These are phyloP conservation scores for Drosophila gunungcola DNA, from an alignment of 1,140 invertebrate genomes.

Conservation along the genomic window DNA sequence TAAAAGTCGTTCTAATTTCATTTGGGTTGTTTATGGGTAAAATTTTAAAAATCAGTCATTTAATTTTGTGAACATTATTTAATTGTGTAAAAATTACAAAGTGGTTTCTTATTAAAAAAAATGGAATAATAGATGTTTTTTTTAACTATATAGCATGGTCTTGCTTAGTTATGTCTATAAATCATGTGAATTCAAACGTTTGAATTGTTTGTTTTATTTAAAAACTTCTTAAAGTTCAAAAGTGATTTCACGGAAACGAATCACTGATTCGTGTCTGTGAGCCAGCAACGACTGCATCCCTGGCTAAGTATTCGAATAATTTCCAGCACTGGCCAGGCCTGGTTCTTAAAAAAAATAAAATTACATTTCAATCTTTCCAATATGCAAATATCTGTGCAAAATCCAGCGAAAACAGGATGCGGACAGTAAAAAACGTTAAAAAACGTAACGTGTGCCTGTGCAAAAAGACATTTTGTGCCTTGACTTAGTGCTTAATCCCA, in stretches of 20 bases:
- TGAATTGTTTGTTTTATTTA: not conserved
- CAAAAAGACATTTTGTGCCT: constrained; percentile 19
- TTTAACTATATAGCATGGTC: too few species aligned
- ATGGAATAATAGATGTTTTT: too few species aligned
- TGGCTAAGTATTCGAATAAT: not conserved
- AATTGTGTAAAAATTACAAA: too few species aligned
- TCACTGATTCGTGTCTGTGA: not conserved
- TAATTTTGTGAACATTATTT: too few species aligned
- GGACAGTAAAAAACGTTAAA: not conserved
- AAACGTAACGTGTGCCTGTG: constrained; percentile 16
- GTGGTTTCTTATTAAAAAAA: too few species aligned
- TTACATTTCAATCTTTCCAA: constrained; percentile 38
- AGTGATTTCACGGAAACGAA: too few species aligned
- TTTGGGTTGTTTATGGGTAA: too few species aligned
- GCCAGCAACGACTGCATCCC: not conserved
- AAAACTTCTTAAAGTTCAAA: not conserved
- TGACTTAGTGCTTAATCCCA: constrained; percentile 3
- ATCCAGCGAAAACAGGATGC: not conserved
- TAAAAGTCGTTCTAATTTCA: too few species aligned
- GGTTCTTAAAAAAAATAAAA: constrained; percentile 32
- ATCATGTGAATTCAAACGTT: too few species aligned
- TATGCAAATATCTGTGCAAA: constrained; percentile 34
- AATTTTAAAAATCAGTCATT: too few species aligned
- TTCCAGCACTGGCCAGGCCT: constrained; percentile 16
- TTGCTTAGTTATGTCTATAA: too few species aligned